Percentiles rank a stretch among this genome's conserved stretches.
These are phyloP conservation scores for Podarcis siculus DNA, from an alignment of 2,797 vertebrate genomes.

Conservation along the genomic window DNA sequence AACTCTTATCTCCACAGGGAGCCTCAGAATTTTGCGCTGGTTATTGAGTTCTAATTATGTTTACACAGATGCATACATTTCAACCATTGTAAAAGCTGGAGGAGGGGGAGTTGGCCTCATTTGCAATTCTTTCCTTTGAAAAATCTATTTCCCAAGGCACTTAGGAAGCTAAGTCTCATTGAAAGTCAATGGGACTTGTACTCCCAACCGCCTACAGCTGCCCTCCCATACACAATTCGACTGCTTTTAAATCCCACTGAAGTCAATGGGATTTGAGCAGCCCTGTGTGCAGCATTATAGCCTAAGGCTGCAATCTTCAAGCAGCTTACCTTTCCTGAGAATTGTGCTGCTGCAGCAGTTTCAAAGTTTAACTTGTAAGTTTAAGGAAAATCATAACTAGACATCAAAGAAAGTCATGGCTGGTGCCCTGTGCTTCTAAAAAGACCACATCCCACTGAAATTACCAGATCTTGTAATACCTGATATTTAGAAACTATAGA, in stretches of 20 bases:
- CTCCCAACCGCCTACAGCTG: neutral
- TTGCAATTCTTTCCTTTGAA: neutral
- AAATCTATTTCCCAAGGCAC: neutral
- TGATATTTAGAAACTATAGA: neutral
- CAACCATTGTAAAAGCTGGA: neutral
- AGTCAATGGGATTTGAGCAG: neutral
- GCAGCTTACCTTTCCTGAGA: neutral
- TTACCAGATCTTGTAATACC: neutral
- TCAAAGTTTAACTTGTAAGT: neutral
- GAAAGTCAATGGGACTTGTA: neutral
- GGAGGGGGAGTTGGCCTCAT: neutral
- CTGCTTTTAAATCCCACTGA: neutral
- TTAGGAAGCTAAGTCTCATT: neutral
- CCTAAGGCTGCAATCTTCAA: neutral
- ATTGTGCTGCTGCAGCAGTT: neutral
- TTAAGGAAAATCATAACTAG: neutral
- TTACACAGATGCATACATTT: slow-evolving; percentile 7
- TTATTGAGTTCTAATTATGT: neutral
- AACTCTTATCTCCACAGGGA: neutral
- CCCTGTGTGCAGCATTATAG: neutral
- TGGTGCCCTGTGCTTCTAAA: neutral
- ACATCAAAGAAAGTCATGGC: neutral
- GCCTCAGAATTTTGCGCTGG: neutral
- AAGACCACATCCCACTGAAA: neutral
- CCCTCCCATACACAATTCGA: neutral